Evolutionary conservation across 2,797 vertebrate species (phyloP).

Genomic region (Gallinago nigripennis): DNA sequence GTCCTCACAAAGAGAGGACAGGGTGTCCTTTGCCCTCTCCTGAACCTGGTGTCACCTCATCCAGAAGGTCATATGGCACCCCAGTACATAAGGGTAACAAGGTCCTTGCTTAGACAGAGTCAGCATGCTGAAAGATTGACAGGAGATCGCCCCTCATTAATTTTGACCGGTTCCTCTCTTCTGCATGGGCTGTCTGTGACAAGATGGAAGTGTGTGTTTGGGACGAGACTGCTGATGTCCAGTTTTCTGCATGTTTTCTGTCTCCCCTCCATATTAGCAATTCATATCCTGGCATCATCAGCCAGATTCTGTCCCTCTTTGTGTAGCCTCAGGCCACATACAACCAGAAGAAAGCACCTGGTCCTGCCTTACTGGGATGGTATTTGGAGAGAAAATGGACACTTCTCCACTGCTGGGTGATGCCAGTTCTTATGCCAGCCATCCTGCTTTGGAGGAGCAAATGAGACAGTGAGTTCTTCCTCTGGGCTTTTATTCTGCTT

Average conservation of each 20-base stretch:
- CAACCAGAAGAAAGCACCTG: background rate
- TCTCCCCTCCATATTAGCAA: rapidly evolving
- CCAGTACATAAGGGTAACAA: background rate
- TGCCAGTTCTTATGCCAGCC: background rate
- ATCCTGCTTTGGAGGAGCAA: background rate
- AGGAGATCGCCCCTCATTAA: background rate
- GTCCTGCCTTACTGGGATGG: background rate
- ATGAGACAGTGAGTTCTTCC: background rate
- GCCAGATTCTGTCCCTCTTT: background rate
- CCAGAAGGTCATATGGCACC: background rate
- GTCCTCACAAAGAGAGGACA: background rate
- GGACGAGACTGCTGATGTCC: background rate
- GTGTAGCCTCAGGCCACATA: background rate
- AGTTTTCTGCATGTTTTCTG: background rate
- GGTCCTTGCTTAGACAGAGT: background rate
- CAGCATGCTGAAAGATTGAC: background rate
- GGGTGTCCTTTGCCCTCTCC: background rate
- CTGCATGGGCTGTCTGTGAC: background rate
- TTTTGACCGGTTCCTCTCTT: background rate
- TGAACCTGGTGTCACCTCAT: background rate
- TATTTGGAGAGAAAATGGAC: background rate
- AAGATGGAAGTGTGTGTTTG: background rate
- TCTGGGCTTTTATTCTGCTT: background rate
- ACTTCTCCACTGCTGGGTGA: background rate
- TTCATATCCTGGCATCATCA: background rate